phyloP scores from a whole-genome alignment of 2,113 vertebrate genomes.

The Gadus chalcogrammus region DNA sequence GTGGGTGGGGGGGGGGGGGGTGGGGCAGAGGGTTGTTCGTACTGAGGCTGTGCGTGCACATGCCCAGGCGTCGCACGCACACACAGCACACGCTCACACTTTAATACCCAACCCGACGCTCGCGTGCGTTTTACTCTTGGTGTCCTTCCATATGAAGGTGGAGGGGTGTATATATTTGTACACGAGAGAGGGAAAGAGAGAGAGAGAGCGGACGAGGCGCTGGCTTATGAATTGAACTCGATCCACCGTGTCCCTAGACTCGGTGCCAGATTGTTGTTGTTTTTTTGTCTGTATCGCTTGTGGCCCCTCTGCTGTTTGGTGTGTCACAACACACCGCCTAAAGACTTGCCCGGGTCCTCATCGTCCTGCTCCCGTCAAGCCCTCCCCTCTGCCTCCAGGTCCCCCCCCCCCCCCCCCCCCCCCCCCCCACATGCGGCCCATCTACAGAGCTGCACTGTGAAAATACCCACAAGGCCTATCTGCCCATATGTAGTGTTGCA shows the following conservation, averaged over 20 bases:
- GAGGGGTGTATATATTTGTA: slow-evolving; percentile 43
- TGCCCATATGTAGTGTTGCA: slow-evolving; percentile 65
- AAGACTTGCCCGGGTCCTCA: slow-evolving; percentile 15
- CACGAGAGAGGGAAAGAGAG: no score
- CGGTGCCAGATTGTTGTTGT: slow-evolving; percentile 25
- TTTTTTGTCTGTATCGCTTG: slow-evolving; percentile 39
- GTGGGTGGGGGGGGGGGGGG: slow-evolving; percentile 45
- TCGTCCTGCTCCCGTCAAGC: slow-evolving; percentile 5
- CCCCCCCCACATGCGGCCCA: slow-evolving; percentile 12
- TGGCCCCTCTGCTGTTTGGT: slow-evolving; percentile 33
- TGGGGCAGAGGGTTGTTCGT: not conserved
- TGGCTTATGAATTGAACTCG: no score
- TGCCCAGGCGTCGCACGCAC: slow-evolving; percentile 27
- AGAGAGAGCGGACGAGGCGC: no score
- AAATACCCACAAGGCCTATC: slow-evolving; percentile 69
- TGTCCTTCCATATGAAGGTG: slow-evolving; percentile 29
- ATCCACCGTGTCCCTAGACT: no score
- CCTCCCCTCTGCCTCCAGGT: slow-evolving; percentile 27
- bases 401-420: no score
- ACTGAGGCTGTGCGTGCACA: slow-evolving; percentile 6
- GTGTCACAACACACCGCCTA: slow-evolving; percentile 28
- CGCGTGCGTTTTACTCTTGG: slow-evolving; percentile 47
- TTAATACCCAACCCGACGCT: slow-evolving; percentile 32
- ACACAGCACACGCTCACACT: slow-evolving; percentile 6
- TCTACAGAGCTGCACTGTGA: slow-evolving; percentile 50